Conservation (phyloP, 2,797 vertebrate genomes). For the Chrysocyon brachyurus region DNA sequence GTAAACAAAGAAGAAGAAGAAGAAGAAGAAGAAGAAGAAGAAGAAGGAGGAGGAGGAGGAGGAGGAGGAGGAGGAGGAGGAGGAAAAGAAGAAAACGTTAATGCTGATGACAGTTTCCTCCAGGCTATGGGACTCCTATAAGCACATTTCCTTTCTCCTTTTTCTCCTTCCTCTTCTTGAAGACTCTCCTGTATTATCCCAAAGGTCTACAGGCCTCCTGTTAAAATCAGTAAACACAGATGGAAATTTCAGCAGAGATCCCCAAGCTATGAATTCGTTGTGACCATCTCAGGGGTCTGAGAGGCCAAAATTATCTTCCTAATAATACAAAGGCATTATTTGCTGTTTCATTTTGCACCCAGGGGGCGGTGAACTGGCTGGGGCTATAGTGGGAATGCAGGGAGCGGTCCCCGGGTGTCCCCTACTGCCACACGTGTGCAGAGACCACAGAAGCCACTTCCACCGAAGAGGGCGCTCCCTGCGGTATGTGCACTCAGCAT, state of each 20-base stretch:
- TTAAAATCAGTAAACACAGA: neutral
- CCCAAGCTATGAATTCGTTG: neutral
- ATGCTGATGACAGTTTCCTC: neutral
- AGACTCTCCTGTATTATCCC: neutral
- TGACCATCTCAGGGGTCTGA: neutral
- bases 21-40: neutral
- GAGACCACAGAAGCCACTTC: neutral
- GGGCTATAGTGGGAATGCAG: fast-evolving
- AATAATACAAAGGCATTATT: neutral
- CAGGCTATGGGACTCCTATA: neutral
- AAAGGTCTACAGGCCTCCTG: neutral
- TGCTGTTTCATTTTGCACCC: neutral
- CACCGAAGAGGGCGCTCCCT: no score
- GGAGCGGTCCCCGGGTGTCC: fast-evolving
- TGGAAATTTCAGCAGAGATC: neutral
- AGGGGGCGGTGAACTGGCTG: fast-evolving
- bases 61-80: no score
- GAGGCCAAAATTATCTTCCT: neutral
- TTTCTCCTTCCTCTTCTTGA: neutral
- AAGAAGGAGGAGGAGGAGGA: no score
- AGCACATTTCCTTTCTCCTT: neutral
- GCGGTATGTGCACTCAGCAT: fast-evolving
- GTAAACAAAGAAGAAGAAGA: no score
- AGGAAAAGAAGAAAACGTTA: neutral
- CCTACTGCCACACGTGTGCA: fast-evolving